phyloP scores from a whole-genome alignment of 2,113 vertebrate species.

The Ophiodon elongatus region DNA sequence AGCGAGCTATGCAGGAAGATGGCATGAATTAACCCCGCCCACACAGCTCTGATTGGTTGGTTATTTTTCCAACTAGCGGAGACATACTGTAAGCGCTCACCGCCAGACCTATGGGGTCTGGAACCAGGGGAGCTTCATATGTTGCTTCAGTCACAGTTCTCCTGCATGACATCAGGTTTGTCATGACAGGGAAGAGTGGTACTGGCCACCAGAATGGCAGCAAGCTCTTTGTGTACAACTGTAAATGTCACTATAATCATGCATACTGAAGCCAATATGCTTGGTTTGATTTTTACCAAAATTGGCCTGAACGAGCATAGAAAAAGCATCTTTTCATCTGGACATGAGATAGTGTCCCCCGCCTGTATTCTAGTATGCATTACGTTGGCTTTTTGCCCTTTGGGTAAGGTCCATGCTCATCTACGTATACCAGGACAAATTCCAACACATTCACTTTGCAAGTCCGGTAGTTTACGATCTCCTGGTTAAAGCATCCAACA shows the following conservation, averaged over 20 bases:
- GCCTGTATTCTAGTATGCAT: background rate
- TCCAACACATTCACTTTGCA: background rate
- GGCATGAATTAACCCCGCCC: background rate
- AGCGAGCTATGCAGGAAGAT: background rate
- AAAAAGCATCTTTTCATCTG: background rate
- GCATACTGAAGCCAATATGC: background rate
- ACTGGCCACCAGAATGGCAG: background rate
- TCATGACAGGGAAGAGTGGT: background rate
- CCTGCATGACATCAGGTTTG: background rate
- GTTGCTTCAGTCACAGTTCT: background rate
- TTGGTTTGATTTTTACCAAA: background rate
- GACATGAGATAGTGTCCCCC: background rate
- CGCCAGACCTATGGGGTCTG: too few relatives aligned
- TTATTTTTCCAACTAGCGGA: background rate
- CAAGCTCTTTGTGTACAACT: background rate
- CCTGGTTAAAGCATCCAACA: slow-evolving; percentile 13
- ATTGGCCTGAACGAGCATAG: background rate
- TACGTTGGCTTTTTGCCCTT: background rate
- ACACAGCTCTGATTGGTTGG: background rate
- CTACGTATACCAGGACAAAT: background rate
- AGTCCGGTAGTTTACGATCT: background rate
- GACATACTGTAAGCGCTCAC: background rate
- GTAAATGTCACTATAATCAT: background rate
- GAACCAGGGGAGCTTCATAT: background rate
- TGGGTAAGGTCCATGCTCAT: background rate